phyloP scores from a whole-genome alignment of 2,113 vertebrate species.

The Chascanopsetta lugubris region DNA sequence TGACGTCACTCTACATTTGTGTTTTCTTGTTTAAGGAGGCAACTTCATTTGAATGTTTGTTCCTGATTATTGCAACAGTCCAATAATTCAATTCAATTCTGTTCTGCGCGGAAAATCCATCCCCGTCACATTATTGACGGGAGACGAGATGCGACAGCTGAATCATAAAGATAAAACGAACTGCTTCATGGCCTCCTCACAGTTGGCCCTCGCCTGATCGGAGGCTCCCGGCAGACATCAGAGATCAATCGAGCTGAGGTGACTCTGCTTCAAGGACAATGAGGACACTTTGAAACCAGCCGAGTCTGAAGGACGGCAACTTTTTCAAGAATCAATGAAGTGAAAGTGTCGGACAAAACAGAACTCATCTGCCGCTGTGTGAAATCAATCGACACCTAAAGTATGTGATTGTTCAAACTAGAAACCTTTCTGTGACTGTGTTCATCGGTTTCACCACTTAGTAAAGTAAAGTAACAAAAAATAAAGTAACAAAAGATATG shows the following conservation, averaged over 20 bases:
- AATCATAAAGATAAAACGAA: background rate
- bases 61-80: too few relatives aligned
- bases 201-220: background rate
- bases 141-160: background rate
- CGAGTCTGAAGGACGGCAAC: background rate
- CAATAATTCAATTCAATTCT: too few relatives aligned
- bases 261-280: background rate
- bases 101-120: background rate
- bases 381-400: too few relatives aligned
- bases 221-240: background rate
- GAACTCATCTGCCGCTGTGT: background rate
- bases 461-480: too few relatives aligned
- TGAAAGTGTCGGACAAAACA: background rate
- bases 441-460: too few relatives aligned
- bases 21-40: too few relatives aligned
- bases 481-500: too few relatives aligned
- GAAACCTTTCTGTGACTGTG: too few relatives aligned
- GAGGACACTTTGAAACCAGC: background rate
- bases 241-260: conserved; percentile 1
- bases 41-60: too few relatives aligned
- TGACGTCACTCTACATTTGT: too few relatives aligned
- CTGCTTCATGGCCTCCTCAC: background rate
- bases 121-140: background rate
- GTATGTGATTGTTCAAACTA: too few relatives aligned
- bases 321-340: background rate